A percentile compares a stretch with the other conserved stretches of the same genome.
Evolutionary conservation across 2,113 vertebrate genomes (phyloP).

Genomic region (Edolisoma coerulescens): DNA sequence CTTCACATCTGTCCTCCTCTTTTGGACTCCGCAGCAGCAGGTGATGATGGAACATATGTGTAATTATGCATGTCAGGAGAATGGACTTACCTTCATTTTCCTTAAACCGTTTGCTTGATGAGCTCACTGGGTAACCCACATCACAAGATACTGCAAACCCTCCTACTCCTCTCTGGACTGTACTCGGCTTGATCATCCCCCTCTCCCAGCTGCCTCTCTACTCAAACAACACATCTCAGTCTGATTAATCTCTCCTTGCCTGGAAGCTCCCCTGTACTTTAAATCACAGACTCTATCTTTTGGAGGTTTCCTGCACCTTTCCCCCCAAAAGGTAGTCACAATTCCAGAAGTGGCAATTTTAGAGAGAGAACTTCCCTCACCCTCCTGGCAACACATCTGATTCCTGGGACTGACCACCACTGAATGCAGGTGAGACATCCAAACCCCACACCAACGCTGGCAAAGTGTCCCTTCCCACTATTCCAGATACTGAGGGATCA

Average conservation of each 20-base stretch:
- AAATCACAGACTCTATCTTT: background rate
- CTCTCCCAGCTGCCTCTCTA: background rate
- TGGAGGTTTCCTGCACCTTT: background rate
- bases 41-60: background rate
- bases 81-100: background rate
- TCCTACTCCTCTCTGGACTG: background rate
- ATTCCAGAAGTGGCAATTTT: background rate
- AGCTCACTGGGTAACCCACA: background rate
- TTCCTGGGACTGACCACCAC: background rate
- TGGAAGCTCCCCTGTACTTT: background rate
- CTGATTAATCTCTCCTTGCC: background rate
- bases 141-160: background rate
- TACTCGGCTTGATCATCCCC: background rate
- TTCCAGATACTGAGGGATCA: background rate
- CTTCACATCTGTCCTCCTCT: background rate
- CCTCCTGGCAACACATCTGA: background rate
- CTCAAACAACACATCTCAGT: background rate
- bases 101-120: background rate
- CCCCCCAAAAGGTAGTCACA: background rate
- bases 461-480: background rate
- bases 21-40: background rate
- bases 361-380: background rate
- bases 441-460: background rate
- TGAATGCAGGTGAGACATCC: background rate
- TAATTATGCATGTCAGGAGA: background rate